A percentile compares a stretch with the other conserved stretches of the same genome.
These are phyloP conservation scores for Augochlora pura DNA, from an alignment of 1,140 invertebrate genomes.

Conservation along the genomic window DNA sequence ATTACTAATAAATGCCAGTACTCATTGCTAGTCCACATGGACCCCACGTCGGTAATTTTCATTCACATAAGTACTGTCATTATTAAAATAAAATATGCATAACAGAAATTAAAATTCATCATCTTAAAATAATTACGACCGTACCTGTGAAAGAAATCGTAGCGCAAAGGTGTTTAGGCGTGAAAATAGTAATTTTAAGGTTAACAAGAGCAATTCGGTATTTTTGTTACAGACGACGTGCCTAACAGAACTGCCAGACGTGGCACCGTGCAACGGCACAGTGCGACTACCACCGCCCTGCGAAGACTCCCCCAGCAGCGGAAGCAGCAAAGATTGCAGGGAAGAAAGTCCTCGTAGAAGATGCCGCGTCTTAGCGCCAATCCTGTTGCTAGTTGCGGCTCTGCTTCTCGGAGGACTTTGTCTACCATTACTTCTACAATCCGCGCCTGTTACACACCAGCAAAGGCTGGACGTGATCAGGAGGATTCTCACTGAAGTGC, in stretches of 20 bases:
- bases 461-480: constrained; percentile 81
- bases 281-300: constrained; percentile 76
- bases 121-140: too few species aligned
- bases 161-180: too few species aligned
- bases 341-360: constrained; percentile 74
- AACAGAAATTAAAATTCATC: too few species aligned
- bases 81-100: too few species aligned
- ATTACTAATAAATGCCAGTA: too few species aligned
- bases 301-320: constrained; percentile 77
- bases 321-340: constrained; percentile 76
- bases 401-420: constrained; percentile 79
- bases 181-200: too few species aligned
- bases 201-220: background rate
- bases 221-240: constrained; percentile 77
- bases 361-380: constrained; percentile 77
- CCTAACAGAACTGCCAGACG: constrained; percentile 80
- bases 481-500: constrained; percentile 82
- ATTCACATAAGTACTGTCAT: too few species aligned
- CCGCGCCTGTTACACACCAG: constrained; percentile 78
- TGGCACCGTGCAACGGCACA: constrained; percentile 79
- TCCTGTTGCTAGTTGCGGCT: constrained; percentile 76
- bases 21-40: too few species aligned
- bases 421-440: constrained; percentile 78
- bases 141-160: too few species aligned
- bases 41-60: too few species aligned